Conservation (phyloP, 2,888 invertebrate genomes). For the Pecten maximus region DNA sequence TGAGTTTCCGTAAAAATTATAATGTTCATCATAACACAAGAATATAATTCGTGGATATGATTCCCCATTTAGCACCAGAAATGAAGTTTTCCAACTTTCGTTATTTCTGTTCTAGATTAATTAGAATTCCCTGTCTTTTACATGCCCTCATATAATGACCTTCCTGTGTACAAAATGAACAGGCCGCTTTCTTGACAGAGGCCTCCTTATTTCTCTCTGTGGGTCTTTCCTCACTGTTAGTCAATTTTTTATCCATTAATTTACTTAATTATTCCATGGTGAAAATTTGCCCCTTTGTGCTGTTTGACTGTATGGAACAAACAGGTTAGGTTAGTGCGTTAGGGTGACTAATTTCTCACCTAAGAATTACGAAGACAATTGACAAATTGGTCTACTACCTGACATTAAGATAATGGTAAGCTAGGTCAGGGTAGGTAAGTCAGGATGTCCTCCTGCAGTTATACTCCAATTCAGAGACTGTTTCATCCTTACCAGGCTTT, state of each 20-base stretch:
- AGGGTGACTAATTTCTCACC: background rate
- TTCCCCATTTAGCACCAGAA: no score
- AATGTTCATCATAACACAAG: no score
- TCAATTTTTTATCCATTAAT: background rate
- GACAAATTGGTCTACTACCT: background rate
- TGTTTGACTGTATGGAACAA: no score
- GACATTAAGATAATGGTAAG: background rate
- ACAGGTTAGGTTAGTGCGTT: background rate
- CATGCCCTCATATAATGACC: background rate
- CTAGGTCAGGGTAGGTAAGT: background rate
- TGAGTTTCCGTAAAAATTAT: no score
- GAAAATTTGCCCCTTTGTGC: background rate
- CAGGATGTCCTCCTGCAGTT: background rate
- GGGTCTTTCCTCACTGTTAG: no score
- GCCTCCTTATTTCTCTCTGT: background rate
- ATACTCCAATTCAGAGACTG: background rate
- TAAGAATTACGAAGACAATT: background rate
- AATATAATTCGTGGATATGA: no score
- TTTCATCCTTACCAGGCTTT: background rate
- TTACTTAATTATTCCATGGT: background rate
- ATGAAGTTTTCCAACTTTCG: background rate
- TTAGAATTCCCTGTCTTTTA: background rate
- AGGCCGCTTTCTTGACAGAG: background rate
- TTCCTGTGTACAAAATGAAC: background rate
- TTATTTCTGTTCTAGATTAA: background rate